phyloP scores from a whole-genome alignment of 2,888 invertebrate genomes.

The Chydorus sphaericus region DNA sequence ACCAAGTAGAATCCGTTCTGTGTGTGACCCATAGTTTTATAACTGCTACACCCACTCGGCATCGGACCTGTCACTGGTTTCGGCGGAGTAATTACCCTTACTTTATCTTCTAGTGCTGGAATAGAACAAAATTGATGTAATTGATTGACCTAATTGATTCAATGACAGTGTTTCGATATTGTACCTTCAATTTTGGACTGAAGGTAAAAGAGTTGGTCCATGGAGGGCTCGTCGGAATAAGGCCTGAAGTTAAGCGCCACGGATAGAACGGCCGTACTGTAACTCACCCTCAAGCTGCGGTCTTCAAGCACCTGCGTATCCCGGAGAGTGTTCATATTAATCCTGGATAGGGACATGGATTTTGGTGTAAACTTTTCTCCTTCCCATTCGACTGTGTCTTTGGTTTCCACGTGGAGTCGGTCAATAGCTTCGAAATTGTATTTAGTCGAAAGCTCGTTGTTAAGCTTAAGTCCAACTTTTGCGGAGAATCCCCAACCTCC shows the following conservation, averaged over 20 bases:
- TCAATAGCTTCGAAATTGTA: not conserved
- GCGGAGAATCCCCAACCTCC: not conserved
- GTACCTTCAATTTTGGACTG: too few species aligned
- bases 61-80: too few species aligned
- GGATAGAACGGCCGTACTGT: not conserved
- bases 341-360: not conserved
- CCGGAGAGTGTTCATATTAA: not conserved
- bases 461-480: not conserved
- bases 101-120: too few species aligned
- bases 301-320: not conserved
- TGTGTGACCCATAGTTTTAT: too few species aligned
- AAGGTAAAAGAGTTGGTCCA: too few species aligned
- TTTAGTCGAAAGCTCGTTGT: not conserved
- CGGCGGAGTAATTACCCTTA: too few species aligned
- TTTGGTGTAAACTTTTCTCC: not conserved
- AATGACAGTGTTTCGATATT: too few species aligned
- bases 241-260: not conserved
- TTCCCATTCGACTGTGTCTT: slow-evolving; percentile 6
- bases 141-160: too few species aligned
- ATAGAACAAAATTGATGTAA: too few species aligned
- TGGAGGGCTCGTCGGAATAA: too few species aligned
- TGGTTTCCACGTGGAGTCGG: not conserved
- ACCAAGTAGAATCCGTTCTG: too few species aligned
- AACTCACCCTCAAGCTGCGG: not conserved
- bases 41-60: too few species aligned